Conservation (phyloP, 2,888 invertebrate species). For the Pandemis cinnamomeana region DNA sequence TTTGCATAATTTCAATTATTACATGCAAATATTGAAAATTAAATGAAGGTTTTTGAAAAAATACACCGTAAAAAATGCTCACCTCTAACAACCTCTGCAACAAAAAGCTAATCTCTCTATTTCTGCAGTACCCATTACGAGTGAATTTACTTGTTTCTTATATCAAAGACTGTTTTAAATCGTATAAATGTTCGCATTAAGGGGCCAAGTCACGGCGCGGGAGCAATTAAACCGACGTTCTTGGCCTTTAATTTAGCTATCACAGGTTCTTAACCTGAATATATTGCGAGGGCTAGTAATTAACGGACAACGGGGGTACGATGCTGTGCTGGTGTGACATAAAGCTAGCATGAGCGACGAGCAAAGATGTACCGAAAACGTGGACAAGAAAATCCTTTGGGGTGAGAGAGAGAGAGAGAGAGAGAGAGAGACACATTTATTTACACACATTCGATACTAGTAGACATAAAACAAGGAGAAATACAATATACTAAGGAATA, state of each 20-base stretch:
- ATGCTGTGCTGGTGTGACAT: slow-evolving; percentile 3
- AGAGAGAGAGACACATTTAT: no score
- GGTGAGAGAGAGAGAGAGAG: no score
- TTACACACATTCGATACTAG: no score
- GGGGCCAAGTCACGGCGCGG: slow-evolving; percentile 58
- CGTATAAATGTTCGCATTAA: slow-evolving; percentile 44
- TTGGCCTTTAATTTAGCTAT: slow-evolving; percentile 72
- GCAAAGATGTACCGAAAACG: neutral
- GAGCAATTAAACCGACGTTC: slow-evolving; percentile 66
- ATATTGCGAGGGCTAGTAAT: slow-evolving; percentile 66
- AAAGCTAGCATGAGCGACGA: neutral
- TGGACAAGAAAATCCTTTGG: no score
- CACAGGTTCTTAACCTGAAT: slow-evolving; percentile 69
- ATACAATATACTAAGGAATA: no score
- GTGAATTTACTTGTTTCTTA: slow-evolving; percentile 12
- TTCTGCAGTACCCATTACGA: neutral
- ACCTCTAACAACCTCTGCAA: no score
- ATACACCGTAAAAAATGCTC: no score
- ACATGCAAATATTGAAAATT: no score
- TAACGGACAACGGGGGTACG: slow-evolving; percentile 51
- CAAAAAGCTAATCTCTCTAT: neutral
- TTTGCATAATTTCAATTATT: no score
- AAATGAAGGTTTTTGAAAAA: no score
- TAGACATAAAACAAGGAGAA: no score
- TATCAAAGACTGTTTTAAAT: slow-evolving; percentile 22